phyloP scores from a whole-genome alignment of 2,797 vertebrate genomes.

The Scolopax rusticola region DNA sequence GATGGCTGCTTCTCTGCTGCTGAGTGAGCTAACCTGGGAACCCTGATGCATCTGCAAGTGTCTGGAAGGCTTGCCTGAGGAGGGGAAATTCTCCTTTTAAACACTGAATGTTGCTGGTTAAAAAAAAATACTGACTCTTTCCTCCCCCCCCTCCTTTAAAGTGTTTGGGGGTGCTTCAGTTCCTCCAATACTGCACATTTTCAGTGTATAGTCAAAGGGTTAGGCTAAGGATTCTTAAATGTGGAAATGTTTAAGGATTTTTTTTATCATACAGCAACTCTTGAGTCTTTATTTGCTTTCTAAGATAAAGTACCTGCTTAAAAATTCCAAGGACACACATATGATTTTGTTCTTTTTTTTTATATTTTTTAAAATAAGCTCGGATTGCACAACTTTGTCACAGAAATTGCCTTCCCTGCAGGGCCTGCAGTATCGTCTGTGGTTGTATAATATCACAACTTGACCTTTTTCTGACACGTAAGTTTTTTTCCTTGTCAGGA shows the following conservation, averaged over 20 bases:
- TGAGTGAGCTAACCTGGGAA: neutral
- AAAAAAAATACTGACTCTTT: neutral
- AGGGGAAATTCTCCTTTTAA: neutral
- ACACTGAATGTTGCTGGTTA: neutral
- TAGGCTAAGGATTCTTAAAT: neutral
- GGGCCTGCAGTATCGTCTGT: neutral
- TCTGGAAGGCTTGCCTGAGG: neutral
- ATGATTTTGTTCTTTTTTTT: neutral
- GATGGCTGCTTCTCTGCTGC: neutral
- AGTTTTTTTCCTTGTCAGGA: constrained; percentile 1
- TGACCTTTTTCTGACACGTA: neutral
- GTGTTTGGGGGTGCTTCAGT: neutral
- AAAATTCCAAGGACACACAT: neutral
- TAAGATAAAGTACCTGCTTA: neutral
- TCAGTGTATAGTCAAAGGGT: neutral
- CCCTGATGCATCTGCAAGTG: neutral
- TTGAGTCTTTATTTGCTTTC: neutral
- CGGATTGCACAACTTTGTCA: neutral
- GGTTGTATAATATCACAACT: neutral
- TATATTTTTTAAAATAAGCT: neutral
- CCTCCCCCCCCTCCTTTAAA: no score
- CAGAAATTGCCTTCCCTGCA: neutral
- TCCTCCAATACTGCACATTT: neutral
- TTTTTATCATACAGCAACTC: neutral
- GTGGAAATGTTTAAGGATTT: neutral